phyloP scores from a whole-genome alignment of 2,888 invertebrate genomes.

The Augochlorella aurata region DNA sequence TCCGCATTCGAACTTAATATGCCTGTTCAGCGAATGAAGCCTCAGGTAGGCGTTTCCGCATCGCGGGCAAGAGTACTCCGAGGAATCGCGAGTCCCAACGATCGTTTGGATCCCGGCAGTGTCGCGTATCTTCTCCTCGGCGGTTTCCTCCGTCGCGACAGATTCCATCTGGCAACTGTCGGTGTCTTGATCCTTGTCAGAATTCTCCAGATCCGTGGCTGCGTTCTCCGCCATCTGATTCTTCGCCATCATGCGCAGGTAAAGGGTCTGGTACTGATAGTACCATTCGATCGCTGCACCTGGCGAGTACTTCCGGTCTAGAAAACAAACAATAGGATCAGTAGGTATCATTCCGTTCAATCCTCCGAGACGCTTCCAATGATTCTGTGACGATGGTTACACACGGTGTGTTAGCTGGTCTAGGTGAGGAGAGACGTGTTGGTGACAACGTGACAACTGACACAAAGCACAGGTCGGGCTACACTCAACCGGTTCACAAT shows the following conservation, averaged over 20 bases:
- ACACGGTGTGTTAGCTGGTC: conserved; percentile 33
- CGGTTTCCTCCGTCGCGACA: conserved; percentile 14
- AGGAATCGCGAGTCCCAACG: conserved; percentile 41
- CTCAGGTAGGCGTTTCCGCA: conserved; percentile 85
- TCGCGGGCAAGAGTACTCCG: conserved; percentile 81
- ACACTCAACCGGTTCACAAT: conserved; percentile 71
- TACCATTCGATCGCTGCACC: conserved; percentile 72
- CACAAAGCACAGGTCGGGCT: conserved; percentile 63
- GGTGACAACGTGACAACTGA: conserved; percentile 57
- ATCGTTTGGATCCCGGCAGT: conserved; percentile 29
- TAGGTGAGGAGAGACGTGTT: conserved; percentile 10
- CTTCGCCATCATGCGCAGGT: conserved; percentile 72
- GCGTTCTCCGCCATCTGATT: conserved; percentile 60
- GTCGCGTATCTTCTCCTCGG: conserved; percentile 27
- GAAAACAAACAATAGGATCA: conserved; percentile 69
- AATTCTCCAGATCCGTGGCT: background rate
- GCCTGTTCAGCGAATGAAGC: conserved; percentile 84
- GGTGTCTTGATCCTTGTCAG: background rate
- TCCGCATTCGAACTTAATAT: conserved; percentile 85
- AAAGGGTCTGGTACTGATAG: conserved; percentile 74
- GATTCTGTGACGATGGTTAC: conserved; percentile 25
- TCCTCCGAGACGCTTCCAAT: background rate
- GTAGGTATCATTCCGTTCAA: conserved; percentile 25
- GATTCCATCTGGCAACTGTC: conserved; percentile 11
- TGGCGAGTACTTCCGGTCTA: conserved; percentile 70